Percentiles rank a stretch among this genome's conserved stretches.
Evolutionary conservation across 2,797 vertebrate genomes (phyloP).

Genomic region (Anas acuta): DNA sequence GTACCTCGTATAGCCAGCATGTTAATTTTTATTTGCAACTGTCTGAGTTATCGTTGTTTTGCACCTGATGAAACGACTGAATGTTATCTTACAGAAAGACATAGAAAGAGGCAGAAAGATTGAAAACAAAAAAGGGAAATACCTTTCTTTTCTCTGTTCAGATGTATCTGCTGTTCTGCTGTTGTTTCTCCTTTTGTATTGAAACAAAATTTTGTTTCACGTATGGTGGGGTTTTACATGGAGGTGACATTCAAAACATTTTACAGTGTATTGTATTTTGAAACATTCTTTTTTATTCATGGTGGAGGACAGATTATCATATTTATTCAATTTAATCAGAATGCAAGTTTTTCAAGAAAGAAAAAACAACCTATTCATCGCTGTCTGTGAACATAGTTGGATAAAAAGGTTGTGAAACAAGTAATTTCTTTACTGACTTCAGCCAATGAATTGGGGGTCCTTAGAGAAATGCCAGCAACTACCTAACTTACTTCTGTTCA

Average conservation of each 20-base stretch:
- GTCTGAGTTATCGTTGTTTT: not conserved
- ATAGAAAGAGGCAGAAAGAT: not conserved
- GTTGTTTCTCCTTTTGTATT: not conserved
- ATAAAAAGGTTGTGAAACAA: not conserved
- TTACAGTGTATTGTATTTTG: not conserved
- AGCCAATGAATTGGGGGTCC: accelerated
- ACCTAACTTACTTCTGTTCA: not conserved
- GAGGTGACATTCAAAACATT: not conserved
- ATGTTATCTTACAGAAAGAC: not conserved
- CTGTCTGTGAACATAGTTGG: not conserved
- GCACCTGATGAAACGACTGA: not conserved
- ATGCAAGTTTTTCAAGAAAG: not conserved
- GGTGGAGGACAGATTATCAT: not conserved
- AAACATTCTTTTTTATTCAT: not conserved
- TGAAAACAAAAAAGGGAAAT: not conserved
- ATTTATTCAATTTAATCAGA: not conserved
- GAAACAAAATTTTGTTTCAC: not conserved
- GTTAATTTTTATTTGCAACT: not conserved
- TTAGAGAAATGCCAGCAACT: constrained; percentile 6
- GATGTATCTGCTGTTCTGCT: not conserved
- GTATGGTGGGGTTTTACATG: not conserved
- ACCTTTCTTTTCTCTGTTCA: not conserved
- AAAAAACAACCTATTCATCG: not conserved
- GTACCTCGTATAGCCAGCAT: not conserved
- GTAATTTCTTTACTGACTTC: not conserved